Evolutionary conservation across 2,113 vertebrate species (phyloP).

Genomic region (Rhadina sibilatrix): DNA sequence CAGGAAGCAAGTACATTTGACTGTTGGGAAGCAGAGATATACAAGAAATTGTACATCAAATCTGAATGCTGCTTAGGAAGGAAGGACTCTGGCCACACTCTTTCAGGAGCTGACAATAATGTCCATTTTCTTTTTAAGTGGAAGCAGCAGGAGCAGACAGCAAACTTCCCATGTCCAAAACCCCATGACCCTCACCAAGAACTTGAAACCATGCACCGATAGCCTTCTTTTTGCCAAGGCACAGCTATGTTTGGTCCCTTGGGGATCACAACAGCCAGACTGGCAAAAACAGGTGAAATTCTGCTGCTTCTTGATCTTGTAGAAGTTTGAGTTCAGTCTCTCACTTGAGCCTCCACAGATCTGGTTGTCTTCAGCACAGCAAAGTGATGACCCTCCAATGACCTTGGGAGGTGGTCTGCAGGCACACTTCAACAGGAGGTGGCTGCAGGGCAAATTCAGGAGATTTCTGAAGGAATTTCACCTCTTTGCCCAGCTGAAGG

Average conservation of each 20-base stretch:
- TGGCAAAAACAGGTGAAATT: background rate
- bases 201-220: accelerated
- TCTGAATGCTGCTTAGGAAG: background rate
- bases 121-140: background rate
- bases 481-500: background rate
- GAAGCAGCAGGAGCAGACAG: background rate
- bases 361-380: background rate
- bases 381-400: accelerated
- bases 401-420: background rate
- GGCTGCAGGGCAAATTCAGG: background rate
- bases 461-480: background rate
- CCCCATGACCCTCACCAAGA: background rate
- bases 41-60: background rate
- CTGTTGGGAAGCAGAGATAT: background rate
- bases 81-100: background rate
- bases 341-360: background rate
- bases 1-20: background rate
- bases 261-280: accelerated
- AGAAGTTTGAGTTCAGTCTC: background rate
- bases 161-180: background rate
- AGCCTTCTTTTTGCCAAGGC: background rate
- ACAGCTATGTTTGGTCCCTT: accelerated
- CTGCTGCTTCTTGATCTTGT: background rate
- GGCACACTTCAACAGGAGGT: background rate
- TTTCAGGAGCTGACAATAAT: background rate